Evolutionary conservation across 1,140 invertebrate genomes (phyloP).

Genomic region (Brachionus rubens): DNA sequence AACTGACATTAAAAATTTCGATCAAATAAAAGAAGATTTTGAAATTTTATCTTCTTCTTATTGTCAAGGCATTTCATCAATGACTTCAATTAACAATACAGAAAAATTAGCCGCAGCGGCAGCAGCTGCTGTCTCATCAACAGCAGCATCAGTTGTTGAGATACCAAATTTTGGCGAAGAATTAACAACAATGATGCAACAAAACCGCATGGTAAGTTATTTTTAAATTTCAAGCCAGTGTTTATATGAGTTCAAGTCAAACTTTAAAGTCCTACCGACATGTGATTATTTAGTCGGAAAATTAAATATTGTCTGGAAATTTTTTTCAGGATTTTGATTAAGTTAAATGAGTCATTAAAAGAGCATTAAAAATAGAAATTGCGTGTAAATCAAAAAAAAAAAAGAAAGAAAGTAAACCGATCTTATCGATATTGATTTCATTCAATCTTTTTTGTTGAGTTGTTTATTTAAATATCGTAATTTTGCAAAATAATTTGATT

Average conservation of each 20-base stretch:
- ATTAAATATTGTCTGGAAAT: no score
- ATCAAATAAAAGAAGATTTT: conserved; percentile 30
- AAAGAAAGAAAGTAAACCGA: not conserved
- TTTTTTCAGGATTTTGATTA: conserved; percentile 9
- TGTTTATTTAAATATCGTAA: not conserved
- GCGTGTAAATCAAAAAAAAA: not conserved
- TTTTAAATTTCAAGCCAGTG: not conserved
- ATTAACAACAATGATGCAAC: conserved; percentile 2
- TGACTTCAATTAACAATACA: conserved; percentile 10
- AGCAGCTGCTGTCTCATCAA: conserved; percentile 20
- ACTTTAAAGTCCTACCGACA: no score
- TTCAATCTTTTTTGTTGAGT: not conserved
- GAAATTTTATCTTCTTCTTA: conserved; percentile 2
- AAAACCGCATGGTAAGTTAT: conserved; percentile 36
- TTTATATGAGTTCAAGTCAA: not conserved
- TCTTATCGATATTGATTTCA: not conserved
- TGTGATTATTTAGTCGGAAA: no score
- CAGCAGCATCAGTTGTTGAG: not conserved
- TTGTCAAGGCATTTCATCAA: conserved; percentile 4
- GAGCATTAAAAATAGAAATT: not conserved
- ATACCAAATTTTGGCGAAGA: conserved; percentile 33
- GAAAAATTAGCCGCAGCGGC: conserved; percentile 22
- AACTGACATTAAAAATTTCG: conserved; percentile 34
- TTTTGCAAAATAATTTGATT: no score
- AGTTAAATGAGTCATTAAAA: conserved; percentile 30